Base-by-base conservation (phyloP, 2,797 vertebrate genomes). In the Sebastes baramenuke region DNA sequence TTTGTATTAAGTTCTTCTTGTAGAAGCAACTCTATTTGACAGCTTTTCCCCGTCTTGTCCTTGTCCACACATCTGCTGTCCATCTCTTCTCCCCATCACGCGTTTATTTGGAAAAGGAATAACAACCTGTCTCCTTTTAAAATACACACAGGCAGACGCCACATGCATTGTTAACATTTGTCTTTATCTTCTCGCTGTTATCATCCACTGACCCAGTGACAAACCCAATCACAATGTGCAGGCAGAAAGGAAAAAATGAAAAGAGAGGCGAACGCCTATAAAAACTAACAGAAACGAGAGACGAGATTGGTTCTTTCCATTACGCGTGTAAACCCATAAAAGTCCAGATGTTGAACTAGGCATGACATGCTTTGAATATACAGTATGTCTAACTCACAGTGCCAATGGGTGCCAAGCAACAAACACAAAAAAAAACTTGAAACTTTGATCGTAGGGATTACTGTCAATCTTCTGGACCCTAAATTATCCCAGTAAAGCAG, bases 331-430 rank as follows among this genome's bases (percentile, higher is more conserved):
- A 91, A 87, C 75, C 79, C 69, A 86, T 91, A 91, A 93, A 92
- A 89, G 74, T 67, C 92, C 90, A 95, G 92, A 92, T 93, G 91
- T 82, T 87, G 88, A 86, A 88, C 87, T 29, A 12, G 10, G 75
- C 62, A 20, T 83, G 82, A 87, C 88, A 81, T 74, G 70, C n/a
- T 67, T 32, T 64, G 42, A 59, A 66, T 82, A 72, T 56, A 85
- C 74, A 80, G 27, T 58, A 68, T 32, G 56, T 81, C 61, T n/a
- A 77, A 56, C 38, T 84, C 38, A 72, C 66, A 60, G 59, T 68
- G 78, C 54, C 85, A 91, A 42, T 34, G 75, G 78, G 75, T 72
- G 76, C 77, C 77, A 87, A 49, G 67, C 58, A 76, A 80, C 82
- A 83, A 88, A 86, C 76, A 84, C 34, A 84, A 32, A 32, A 34